Base-by-base conservation (phyloP, 2,888 invertebrate species). In the Parascotia fuliginaria region DNA sequence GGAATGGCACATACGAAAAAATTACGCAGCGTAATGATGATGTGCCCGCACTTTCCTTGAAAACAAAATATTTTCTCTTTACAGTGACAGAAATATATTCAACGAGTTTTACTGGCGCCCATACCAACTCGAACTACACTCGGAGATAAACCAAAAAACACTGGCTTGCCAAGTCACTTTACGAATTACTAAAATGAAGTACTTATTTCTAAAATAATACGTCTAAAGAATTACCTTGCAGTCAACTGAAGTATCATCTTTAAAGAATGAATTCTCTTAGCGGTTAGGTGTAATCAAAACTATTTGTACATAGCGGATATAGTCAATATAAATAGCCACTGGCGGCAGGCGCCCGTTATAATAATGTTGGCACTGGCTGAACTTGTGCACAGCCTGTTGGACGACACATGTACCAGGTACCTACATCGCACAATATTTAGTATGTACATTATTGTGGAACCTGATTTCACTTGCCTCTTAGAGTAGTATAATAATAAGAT, bases 1-100 rank as follows among this genome's bases (percentile, higher is more conserved):
- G 79, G 87, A 89, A 90, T 87, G 89, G 88, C 86, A 89, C 85
- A 90, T 88, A 85, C 88, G 83, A 85, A 92, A 91, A 91, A 92
- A 92, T 91, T 91, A 91, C 90, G 87, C 77, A 65, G 69, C 89
- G 83, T 92, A 92, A 92, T 92, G 91, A 90, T 92, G 91, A 92
- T 92, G 91, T 87, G 88, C 84, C 73, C 89, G 84, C 87, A 83
- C 85, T 88, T 79, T 85, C 76, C 81, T 85, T 83, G 81, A 81
- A 84, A 87, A 87, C 87, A 85, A 88, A 89, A 89, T 88, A 89
- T 89, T 85, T 87, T 85, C 83, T 82, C 81, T 85, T 85, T 83
- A 85, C 82, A 81, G 82, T 86, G 84, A 84, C 88, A 85, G 80
- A 85, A 86, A 85, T 82, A 83, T 88, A 85, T 87, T 85, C 79